Evolutionary conservation across 2,888 invertebrate species (phyloP), one percentile per base, ranked within the genome.

Genomic region (Ophion obscuratus): DNA sequence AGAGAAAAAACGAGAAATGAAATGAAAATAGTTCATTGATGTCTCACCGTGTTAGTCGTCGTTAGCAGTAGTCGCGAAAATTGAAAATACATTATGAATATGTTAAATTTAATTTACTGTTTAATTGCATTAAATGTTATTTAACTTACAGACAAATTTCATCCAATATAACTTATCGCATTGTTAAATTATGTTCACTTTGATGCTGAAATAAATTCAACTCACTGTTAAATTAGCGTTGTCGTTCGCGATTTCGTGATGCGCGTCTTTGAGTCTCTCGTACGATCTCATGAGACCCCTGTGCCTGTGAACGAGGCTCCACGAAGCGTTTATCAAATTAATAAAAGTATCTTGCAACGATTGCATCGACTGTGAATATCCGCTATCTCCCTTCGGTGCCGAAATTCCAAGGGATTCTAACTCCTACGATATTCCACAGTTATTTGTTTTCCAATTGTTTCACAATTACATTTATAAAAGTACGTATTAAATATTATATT

Each of bases 151-250:
- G 40, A 40, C 6, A 9, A 40, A 7, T 40, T 7, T 40, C 40
- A 47, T 47, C 14, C 1, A 14, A 17, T 14, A 10, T 14, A 47
- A 47, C 1, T 14, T 14, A 44, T 11, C 44, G 44, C 10, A 11
- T 5, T 44, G 44, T 10, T 44, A 44, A 44, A 44, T 44, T 44
- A 44, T 9, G 6, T 9, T 31, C 31, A 4, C 3, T 4, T 31
- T 31, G 0, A 1, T 31, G 31, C 9, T 44, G 9, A 7, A 64
- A 4, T 64, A 4, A n/a, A 9, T n/a, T 67, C 47, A 47, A 86
- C 91, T 90, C 66, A 91, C 91, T 67, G 88, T 88, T 10, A 91
- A 89, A 85, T 85, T 88, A 40, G 68, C 71, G 78, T 91, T 92
- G 71, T 92, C 90, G 75, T 86, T 89, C 10, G 87, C 74, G 24